Evolutionary conservation across 2,797 vertebrate genomes (phyloP), one percentile per base, ranked within the genome.

Genomic region (Gymnothorax javanicus): DNA sequence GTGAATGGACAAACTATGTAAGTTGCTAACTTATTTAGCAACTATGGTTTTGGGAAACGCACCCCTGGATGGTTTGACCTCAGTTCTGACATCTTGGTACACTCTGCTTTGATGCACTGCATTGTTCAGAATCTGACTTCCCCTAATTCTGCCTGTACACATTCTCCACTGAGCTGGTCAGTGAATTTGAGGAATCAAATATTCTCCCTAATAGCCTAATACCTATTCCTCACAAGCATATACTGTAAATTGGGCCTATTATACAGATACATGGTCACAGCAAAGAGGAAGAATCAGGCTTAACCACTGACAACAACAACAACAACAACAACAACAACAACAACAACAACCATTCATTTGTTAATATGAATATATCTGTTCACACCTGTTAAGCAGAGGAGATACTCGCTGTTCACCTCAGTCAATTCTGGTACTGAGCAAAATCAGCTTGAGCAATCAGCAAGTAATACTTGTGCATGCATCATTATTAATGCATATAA

Each of bases 401-500:
- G 50, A 81, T 81, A 9, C 7, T n/a, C 9, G 2, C 4, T 8
- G 7, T 54, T 75, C 12, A 20, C 17, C 4, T 54, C 75, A 79
- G 33, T 11, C 13, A 43, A 52, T 79, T 81, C 20, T 56, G 5
- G 23, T 4, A 84, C 12, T 84, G 43, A 84, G 59, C 17, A 43
- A 43, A 43, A 6, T 69, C 9, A 2, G 8, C 7, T 57, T 58
- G 33, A 64, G 83, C 58, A 84, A 17, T 62, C 25, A 50, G 83
- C 15, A 84, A 20, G 83, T 84, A 64, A 67, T 64, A 84, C 43
- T 64, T 64, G 83, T 3, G 1, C 60, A 69, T 52, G 27, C 60
- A 84, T 52, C 43, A 69, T 84, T 60, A 60, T 33, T 83, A 83
- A 83, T 83, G 60, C 27, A 83, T 60, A 43, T 17, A 56, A 43